Conservation (phyloP, 2,888 invertebrate species). For the Eurytoma californica region DNA sequence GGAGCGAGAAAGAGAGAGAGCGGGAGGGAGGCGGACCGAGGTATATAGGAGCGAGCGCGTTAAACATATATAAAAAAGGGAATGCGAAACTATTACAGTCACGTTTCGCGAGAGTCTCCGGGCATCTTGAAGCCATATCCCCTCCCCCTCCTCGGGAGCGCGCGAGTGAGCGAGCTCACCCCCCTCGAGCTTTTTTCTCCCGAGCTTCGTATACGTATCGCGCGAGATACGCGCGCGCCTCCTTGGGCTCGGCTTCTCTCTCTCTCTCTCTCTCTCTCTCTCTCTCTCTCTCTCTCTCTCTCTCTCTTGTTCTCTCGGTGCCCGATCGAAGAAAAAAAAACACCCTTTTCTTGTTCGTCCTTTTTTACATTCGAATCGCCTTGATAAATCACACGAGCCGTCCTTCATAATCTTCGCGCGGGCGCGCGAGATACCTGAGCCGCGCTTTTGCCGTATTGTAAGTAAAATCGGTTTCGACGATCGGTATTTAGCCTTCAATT, state of each 20-base stretch:
- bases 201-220: neutral
- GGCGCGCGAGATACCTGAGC: too few species aligned
- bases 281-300: too few species aligned
- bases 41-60: conserved; percentile 44
- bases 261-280: neutral
- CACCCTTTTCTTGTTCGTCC: too few species aligned
- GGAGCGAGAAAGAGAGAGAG: conserved; percentile 27
- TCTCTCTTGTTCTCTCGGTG: neutral
- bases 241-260: neutral
- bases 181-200: conserved; percentile 15
- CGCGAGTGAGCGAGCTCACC: neutral
- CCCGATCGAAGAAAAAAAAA: conserved; percentile 6
- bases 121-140: conserved; percentile 45
- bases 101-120: conserved; percentile 39
- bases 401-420: too few species aligned
- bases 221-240: neutral
- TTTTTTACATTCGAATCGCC: neutral
- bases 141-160: neutral
- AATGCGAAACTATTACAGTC: conserved; percentile 54
- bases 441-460: too few species aligned
- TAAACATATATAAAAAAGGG: conserved; percentile 50
- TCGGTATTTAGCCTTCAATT: too few species aligned
- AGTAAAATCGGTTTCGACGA: too few species aligned
- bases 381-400: conserved; percentile 44
- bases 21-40: conserved; percentile 11